Conservation (phyloP, 2,797 vertebrate species). For the Sylvia borin region DNA sequence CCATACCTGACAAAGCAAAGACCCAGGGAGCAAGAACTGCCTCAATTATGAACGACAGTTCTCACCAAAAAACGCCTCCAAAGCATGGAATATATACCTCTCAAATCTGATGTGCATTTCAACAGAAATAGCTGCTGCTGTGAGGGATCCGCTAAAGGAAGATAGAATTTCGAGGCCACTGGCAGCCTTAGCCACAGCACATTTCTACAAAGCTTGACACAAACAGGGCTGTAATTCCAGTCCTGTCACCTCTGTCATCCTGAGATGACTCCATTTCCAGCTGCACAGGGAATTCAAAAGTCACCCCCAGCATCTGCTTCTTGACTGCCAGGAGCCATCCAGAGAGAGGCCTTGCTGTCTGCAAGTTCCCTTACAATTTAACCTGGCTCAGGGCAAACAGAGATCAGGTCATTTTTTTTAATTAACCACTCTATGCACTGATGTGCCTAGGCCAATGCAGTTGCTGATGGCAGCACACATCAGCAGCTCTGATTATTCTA, state of each 20-base stretch:
- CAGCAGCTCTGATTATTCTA: neutral
- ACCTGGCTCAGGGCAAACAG: neutral
- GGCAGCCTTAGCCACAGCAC: neutral
- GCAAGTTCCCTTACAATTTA: neutral
- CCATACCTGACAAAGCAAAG: neutral
- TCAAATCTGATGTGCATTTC: neutral
- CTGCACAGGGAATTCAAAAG: neutral
- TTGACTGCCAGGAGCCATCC: neutral
- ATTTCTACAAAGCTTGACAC: neutral
- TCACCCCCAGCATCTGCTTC: neutral
- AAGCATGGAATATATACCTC: neutral
- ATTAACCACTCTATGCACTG: neutral
- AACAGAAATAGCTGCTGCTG: neutral
- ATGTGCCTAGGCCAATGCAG: neutral
- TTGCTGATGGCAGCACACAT: slow-evolving; percentile 8
- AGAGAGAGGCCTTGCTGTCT: neutral
- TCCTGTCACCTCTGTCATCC: neutral
- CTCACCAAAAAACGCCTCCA: neutral
- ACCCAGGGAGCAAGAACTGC: neutral
- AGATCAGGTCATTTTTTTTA: neutral
- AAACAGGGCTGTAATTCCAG: neutral
- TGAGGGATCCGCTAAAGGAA: neutral
- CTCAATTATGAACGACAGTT: neutral
- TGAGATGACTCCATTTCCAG: neutral
- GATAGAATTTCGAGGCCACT: neutral